Evolutionary conservation across 2,797 vertebrate species (phyloP), one percentile per base, ranked within the genome.

Genomic region (Octomys mimax): DNA sequence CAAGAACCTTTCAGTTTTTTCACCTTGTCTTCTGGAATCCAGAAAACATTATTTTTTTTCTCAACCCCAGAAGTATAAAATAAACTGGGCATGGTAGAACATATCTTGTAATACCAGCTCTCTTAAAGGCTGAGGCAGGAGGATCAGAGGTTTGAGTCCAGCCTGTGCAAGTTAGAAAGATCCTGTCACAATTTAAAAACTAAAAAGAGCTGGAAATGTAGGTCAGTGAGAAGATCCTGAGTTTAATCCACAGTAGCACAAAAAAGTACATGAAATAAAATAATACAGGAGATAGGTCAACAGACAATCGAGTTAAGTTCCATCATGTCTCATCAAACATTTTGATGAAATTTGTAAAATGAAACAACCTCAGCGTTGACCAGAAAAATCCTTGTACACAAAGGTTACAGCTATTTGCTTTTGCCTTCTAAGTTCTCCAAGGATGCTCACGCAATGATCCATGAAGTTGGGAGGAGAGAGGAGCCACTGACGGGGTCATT

Each of bases 1-100:
- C 31, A 83, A 83, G 77, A 90, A 26, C 12, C 18, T 90, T 26
- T 87, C 26, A 33, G 14, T 57, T 85, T 93, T 90, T 80, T 92
- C 26, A 85, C 89, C 26, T 9, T 70, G 0, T 0, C 4, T 33
- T 0, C 73, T 36, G 54, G 57, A 83, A 91, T 83, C 11, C 49
- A 91, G 54, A 89, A 26, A 8, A 39, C 0, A 57, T 2, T 66
- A 75, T 80, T 80, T 71, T 33, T 33, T 88, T 78, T 59, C 28
- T 79, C 11, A 42, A 39, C 21, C 31, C 54, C 24, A 86, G 86
- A 92, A 80, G 6, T 26, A n/a, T 73, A 28, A 75, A 75, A 46
- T 46, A 28, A 75, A 9, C 3, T 39, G 70, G 7, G 39, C 22
- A 77, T 49, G 42, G 73, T 77, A 31, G 28, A 16, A 49, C 75